These are phyloP conservation scores for Allacma fusca DNA, from an alignment of 2,888 invertebrate species.

Conservation along the genomic window DNA sequence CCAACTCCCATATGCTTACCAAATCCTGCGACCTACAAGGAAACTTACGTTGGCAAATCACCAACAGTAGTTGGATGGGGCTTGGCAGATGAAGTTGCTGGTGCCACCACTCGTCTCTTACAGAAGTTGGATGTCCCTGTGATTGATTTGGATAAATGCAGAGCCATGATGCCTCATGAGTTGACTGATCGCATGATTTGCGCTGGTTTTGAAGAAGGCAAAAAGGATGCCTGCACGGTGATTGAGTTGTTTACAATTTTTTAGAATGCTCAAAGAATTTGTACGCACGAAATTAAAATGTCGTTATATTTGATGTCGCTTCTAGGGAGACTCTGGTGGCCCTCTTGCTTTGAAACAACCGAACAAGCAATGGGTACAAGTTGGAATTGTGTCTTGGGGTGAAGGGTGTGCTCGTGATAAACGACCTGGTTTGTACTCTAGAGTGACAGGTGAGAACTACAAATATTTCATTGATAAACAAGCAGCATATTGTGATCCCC, in stretches of 20 bases:
- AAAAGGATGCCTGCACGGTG: slow-evolving; percentile 45
- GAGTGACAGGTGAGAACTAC: slow-evolving; percentile 54
- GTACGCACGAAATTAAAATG: too few species aligned
- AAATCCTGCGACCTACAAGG: background rate
- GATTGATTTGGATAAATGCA: slow-evolving; percentile 44
- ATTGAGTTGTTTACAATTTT: background rate
- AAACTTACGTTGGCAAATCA: slow-evolving; percentile 28
- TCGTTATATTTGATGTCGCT: too few species aligned
- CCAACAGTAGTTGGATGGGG: slow-evolving; percentile 52
- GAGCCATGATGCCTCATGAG: slow-evolving; percentile 40
- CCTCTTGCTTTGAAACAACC: slow-evolving; percentile 13
- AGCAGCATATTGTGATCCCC: too few species aligned
- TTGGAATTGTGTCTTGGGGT: slow-evolving; percentile 56
- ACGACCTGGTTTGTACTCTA: slow-evolving; percentile 51
- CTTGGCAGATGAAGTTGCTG: slow-evolving; percentile 52
- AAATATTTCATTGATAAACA: too few species aligned
- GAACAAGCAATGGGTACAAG: slow-evolving; percentile 50
- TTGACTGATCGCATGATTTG: slow-evolving; percentile 51
- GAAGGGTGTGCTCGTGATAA: slow-evolving; percentile 52
- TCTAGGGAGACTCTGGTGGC: slow-evolving; percentile 45
- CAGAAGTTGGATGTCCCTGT: slow-evolving; percentile 57
- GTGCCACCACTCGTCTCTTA: slow-evolving; percentile 53
- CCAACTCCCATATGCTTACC: slow-evolving; percentile 59
- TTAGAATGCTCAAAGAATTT: too few species aligned
- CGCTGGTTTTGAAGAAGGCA: slow-evolving; percentile 39